A percentile compares a stretch with the other conserved stretches of the same genome.
These are phyloP conservation scores for Erethizon dorsatum DNA, from an alignment of 2,797 vertebrate genomes.

Conservation along the genomic window DNA sequence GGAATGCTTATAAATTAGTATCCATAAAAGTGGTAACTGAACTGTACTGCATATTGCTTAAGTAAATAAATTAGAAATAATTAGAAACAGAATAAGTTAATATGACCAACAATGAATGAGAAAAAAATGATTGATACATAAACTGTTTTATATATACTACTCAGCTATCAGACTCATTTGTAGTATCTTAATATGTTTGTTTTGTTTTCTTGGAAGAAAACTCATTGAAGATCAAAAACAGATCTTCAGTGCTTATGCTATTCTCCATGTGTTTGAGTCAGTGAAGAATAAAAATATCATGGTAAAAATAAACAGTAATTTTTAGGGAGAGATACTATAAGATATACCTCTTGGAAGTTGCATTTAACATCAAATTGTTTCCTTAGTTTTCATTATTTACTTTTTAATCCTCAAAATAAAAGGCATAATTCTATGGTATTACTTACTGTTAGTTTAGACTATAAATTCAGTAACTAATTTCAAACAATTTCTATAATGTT, in stretches of 20 bases:
- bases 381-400: neutral
- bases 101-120: constrained; percentile 27
- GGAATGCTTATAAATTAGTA: constrained; percentile 1
- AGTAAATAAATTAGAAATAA: constrained; percentile 11
- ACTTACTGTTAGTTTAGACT: constrained; percentile 41
- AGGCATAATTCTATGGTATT: neutral
- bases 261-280: neutral
- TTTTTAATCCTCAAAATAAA: constrained; percentile 36
- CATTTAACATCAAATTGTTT: constrained; percentile 22
- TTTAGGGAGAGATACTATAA: neutral
- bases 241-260: neutral
- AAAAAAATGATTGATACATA: neutral
- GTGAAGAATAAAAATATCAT: constrained; percentile 35
- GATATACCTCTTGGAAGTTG: constrained; percentile 32
- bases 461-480: constrained; percentile 43
- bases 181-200: neutral
- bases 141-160: constrained; percentile 25
- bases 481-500: neutral
- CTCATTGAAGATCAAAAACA: neutral
- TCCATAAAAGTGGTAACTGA: neutral
- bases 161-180: neutral
- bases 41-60: neutral
- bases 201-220: constrained; percentile 16
- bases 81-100: neutral
- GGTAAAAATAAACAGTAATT: neutral